A percentile compares a stretch with the other conserved stretches of the same genome.
Conservation (phyloP, 2,113 vertebrate genomes). For the Herpetotheres cachinnans region DNA sequence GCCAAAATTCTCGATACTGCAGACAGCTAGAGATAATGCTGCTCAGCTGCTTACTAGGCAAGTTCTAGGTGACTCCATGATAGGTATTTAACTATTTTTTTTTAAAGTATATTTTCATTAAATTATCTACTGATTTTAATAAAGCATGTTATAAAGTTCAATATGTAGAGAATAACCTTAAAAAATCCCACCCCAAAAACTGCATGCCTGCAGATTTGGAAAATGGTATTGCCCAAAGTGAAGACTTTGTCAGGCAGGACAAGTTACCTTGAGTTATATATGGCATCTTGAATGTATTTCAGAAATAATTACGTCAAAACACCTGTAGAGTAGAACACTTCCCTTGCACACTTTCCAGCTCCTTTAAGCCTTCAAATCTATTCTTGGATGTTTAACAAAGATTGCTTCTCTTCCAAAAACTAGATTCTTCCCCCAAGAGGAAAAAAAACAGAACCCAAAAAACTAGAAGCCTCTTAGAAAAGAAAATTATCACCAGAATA, state of each 20-base stretch:
- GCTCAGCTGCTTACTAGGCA: neutral
- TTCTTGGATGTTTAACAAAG: neutral
- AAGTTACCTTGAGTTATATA: neutral
- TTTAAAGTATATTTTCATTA: neutral
- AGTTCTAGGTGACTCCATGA: neutral
- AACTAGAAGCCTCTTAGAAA: neutral
- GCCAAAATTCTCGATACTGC: neutral
- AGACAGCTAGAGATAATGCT: neutral
- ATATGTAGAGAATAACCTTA: neutral
- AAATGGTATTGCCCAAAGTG: neutral
- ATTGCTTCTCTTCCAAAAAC: neutral
- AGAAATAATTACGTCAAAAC: slow-evolving; percentile 7
- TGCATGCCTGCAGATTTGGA: neutral
- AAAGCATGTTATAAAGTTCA: neutral
- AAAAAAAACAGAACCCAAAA: neutral
- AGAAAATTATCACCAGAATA: neutral
- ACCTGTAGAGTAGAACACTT: neutral
- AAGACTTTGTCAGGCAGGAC: neutral
- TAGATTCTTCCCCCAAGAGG: neutral
- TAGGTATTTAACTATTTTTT: neutral
- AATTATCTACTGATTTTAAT: neutral
- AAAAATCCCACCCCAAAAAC: neutral
- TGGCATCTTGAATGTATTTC: neutral
- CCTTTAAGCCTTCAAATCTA: neutral
- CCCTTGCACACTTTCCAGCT: neutral